Evolutionary conservation across 1,140 invertebrate genomes (phyloP).

Genomic region (Melanaphis sacchari): DNA sequence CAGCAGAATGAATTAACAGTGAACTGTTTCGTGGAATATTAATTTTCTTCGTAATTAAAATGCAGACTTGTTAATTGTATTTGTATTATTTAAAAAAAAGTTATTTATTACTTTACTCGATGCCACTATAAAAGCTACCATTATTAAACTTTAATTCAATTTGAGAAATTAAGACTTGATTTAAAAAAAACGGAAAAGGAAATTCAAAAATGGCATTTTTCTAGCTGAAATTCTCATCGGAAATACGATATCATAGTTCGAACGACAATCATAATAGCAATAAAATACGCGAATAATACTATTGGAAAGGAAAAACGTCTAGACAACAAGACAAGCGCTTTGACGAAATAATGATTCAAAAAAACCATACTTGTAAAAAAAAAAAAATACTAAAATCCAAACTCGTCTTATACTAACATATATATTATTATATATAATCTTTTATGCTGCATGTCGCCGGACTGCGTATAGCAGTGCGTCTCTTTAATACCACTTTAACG

Average conservation of each 20-base stretch:
- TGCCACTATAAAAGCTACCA: neutral
- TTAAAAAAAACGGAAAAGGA: neutral
- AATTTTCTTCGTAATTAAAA: neutral
- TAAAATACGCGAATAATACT: neutral
- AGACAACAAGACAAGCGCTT: neutral
- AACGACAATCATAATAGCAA: neutral
- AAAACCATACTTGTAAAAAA: neutral
- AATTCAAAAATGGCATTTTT: neutral
- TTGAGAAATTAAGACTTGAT: neutral
- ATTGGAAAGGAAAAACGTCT: neutral
- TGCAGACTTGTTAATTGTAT: neutral
- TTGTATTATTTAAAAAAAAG: neutral
- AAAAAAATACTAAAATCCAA: conserved; percentile 10
- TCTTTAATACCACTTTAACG: neutral
- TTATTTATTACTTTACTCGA: neutral
- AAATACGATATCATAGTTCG: neutral
- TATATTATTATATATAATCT: neutral
- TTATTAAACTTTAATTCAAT: neutral
- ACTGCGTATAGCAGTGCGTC: neutral
- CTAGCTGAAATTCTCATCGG: neutral
- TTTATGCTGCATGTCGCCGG: neutral
- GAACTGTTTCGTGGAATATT: neutral
- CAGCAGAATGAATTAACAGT: neutral
- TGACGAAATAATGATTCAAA: neutral
- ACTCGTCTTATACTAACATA: neutral